Percentiles rank a stretch among this genome's conserved stretches.
Conservation (phyloP, 2,113 vertebrate species). For the Acanthisitta chloris region DNA sequence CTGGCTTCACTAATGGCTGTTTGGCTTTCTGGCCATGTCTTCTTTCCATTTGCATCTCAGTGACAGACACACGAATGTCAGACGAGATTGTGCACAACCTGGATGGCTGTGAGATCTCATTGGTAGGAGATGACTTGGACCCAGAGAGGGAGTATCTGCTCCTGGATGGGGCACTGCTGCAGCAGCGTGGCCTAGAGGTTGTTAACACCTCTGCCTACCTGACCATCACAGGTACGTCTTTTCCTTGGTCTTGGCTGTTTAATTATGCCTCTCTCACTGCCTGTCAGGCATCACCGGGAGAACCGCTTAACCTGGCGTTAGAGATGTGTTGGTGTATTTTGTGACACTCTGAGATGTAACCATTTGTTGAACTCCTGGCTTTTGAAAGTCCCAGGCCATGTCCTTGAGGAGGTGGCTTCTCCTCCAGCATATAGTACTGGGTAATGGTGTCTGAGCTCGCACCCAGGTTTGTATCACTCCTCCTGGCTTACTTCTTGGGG, state of each 20-base stretch:
- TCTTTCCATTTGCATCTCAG: constrained; percentile 14
- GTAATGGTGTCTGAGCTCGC: neutral
- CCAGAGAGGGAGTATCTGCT: constrained; percentile 89
- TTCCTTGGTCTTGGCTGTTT: neutral
- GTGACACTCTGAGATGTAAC: neutral
- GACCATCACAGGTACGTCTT: constrained; percentile 84
- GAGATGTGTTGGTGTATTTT: neutral
- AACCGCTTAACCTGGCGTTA: neutral
- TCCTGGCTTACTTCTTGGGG: neutral
- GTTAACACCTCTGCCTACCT: constrained; percentile 94
- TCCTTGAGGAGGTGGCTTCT: neutral
- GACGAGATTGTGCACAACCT: constrained; percentile 96
- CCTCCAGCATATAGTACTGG: neutral
- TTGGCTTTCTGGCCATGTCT: neutral
- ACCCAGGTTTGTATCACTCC: neutral
- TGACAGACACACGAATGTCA: constrained; percentile 84
- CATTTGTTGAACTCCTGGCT: neutral
- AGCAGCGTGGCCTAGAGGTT: constrained; percentile 90
- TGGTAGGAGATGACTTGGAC: constrained; percentile 92
- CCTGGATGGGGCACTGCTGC: constrained; percentile 84
- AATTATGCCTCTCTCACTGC: neutral
- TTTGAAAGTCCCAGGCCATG: neutral
- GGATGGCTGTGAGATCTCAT: constrained; percentile 93
- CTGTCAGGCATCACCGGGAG: neutral
- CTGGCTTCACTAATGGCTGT: neutral